A percentile compares a stretch with the other conserved stretches of the same genome.
Evolutionary conservation across 2,888 invertebrate genomes (phyloP).

Genomic region (Caradrina clavipalpis): DNA sequence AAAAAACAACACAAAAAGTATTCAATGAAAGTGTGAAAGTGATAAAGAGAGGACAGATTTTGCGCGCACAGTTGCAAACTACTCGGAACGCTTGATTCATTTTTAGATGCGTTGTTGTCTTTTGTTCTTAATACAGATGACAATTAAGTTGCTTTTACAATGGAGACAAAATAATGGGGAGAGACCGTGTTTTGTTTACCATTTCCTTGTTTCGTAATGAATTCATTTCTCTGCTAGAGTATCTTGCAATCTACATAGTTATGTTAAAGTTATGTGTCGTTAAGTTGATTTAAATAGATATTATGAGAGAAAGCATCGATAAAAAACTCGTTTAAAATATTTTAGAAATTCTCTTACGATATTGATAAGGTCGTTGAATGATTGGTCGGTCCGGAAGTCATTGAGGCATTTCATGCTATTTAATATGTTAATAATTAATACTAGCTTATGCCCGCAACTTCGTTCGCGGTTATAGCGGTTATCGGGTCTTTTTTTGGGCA

Average conservation of each 20-base stretch:
- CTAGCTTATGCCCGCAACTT: too few species aligned
- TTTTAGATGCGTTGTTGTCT: neutral
- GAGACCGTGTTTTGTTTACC: too few species aligned
- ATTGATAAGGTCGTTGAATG: neutral
- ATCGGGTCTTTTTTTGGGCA: too few species aligned
- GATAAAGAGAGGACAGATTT: neutral
- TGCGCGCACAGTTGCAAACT: neutral
- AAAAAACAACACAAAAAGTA: conserved; percentile 24
- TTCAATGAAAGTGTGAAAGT: conserved; percentile 38
- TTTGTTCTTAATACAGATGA: too few species aligned
- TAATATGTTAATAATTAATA: neutral
- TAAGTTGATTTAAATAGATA: too few species aligned
- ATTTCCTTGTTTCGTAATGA: too few species aligned
- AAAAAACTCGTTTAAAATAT: neutral
- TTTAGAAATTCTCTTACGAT: neutral
- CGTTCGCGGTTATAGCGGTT: too few species aligned
- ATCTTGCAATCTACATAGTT: neutral
- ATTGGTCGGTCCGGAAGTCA: too few species aligned
- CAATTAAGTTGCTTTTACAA: too few species aligned
- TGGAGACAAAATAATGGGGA: too few species aligned
- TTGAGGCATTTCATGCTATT: neutral
- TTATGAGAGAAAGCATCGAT: neutral
- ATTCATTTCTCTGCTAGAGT: too few species aligned
- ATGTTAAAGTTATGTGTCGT: too few species aligned
- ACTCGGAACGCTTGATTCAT: conserved; percentile 2